A percentile compares a stretch with the other conserved stretches of the same genome.
These are phyloP conservation scores for Habroteleia sp. DNA, from an alignment of 2,888 invertebrate species.

Conservation along the genomic window DNA sequence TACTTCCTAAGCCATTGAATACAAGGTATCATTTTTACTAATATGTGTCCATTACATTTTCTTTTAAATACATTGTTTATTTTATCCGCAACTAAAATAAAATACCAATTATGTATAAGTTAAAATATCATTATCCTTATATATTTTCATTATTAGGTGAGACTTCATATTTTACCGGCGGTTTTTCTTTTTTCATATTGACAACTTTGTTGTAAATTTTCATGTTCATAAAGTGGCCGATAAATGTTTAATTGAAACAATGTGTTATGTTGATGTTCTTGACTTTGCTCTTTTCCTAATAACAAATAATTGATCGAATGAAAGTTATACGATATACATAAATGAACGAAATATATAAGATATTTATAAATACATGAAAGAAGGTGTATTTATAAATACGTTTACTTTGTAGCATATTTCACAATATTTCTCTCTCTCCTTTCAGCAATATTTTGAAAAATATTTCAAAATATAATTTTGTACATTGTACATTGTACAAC, in stretches of 20 bases:
- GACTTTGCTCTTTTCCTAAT: constrained; percentile 56
- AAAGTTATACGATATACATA: neutral
- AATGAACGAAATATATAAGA: too few species aligned
- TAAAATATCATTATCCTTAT: too few species aligned
- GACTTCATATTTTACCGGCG: constrained; percentile 68
- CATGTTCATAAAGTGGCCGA: constrained; percentile 82
- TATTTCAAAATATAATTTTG: too few species aligned
- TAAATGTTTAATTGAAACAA: constrained; percentile 76
- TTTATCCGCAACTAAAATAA: constrained; percentile 43
- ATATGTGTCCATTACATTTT: constrained; percentile 37
- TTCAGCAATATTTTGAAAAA: too few species aligned
- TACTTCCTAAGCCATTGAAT: constrained; percentile 86
- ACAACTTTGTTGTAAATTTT: constrained; percentile 80
- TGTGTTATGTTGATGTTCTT: constrained; percentile 37
- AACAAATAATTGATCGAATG: constrained; percentile 40
- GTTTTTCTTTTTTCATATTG: constrained; percentile 81
- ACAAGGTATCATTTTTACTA: constrained; percentile 82
- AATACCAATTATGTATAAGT: too few species aligned
- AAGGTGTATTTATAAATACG: too few species aligned
- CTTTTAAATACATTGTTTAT: constrained; percentile 16
- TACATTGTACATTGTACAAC: too few species aligned
- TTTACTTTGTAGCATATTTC: too few species aligned
- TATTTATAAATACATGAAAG: too few species aligned
- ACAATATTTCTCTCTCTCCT: too few species aligned
- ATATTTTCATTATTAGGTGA: too few species aligned